Conservation (phyloP, 1,140 invertebrate species). For the Ylistrum balloti region DNA sequence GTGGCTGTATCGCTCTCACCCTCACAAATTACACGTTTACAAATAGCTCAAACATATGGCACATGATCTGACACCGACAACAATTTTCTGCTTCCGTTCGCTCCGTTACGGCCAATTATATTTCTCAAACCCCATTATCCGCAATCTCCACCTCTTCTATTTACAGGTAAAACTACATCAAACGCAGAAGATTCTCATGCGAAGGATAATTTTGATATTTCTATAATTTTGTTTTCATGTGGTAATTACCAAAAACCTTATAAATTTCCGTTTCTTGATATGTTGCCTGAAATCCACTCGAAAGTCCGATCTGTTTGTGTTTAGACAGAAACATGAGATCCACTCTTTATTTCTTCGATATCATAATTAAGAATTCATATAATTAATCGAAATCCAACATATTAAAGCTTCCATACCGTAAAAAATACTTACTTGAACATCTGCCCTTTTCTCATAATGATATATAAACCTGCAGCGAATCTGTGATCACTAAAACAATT, state of each 20-base stretch:
- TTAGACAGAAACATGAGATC: background rate
- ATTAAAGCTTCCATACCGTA: background rate
- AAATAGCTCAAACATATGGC: slow-evolving; percentile 34
- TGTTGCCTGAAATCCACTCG: background rate
- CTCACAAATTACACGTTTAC: background rate
- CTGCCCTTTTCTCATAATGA: no score
- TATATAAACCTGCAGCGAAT: no score
- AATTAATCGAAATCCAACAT: background rate
- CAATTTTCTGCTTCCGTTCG: slow-evolving; percentile 37
- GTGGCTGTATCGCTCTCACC: slow-evolving; percentile 24
- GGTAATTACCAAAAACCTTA: background rate
- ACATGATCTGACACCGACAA: background rate
- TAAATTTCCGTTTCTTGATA: background rate
- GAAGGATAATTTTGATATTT: background rate
- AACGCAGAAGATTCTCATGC: background rate
- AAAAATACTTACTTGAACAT: no score
- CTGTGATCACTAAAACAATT: no score
- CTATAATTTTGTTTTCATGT: background rate
- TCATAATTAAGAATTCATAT: background rate
- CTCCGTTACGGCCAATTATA: slow-evolving; percentile 19
- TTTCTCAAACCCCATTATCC: background rate
- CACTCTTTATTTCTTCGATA: background rate
- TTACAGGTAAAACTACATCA: background rate
- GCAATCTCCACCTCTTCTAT: background rate
- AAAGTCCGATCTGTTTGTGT: background rate